Conservation (phyloP, 2,797 vertebrate genomes). For the Halcyon smyrnensis region DNA sequence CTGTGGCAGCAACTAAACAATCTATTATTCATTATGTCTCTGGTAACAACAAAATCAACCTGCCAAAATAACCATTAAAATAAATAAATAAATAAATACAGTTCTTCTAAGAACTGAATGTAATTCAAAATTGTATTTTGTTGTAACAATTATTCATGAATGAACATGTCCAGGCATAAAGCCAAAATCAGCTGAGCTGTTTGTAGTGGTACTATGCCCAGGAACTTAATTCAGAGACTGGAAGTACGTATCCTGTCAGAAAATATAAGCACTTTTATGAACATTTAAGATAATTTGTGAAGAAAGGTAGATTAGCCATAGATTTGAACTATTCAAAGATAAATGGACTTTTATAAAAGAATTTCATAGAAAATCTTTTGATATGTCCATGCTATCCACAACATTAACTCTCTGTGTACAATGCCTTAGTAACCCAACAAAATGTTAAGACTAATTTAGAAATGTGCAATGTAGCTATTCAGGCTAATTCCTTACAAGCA, state of each 20-base stretch:
- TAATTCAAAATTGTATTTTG: slow-evolving; percentile 49
- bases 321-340: not conserved
- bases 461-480: rapidly evolving
- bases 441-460: not conserved
- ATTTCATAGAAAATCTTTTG: not conserved
- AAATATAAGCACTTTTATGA: slow-evolving; percentile 17
- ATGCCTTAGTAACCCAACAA: rapidly evolving
- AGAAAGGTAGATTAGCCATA: not conserved
- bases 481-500: not conserved
- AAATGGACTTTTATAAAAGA: not conserved
- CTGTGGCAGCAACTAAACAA: not conserved
- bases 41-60: not conserved
- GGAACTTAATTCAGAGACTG: not conserved
- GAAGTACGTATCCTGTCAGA: slow-evolving; percentile 13
- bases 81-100: no score
- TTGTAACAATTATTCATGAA: slow-evolving; percentile 44
- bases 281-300: not conserved
- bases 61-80: not conserved
- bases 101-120: not conserved
- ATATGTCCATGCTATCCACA: not conserved
- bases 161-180: slow-evolving; percentile 46
- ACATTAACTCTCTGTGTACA: not conserved
- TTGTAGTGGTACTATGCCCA: slow-evolving; percentile 54
- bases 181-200: slow-evolving; percentile 61
- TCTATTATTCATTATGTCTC: not conserved